A percentile compares a stretch with the other conserved stretches of the same genome.
These are phyloP conservation scores for Drosophila incognita DNA, from an alignment of 2,888 invertebrate species.

Conservation along the genomic window DNA sequence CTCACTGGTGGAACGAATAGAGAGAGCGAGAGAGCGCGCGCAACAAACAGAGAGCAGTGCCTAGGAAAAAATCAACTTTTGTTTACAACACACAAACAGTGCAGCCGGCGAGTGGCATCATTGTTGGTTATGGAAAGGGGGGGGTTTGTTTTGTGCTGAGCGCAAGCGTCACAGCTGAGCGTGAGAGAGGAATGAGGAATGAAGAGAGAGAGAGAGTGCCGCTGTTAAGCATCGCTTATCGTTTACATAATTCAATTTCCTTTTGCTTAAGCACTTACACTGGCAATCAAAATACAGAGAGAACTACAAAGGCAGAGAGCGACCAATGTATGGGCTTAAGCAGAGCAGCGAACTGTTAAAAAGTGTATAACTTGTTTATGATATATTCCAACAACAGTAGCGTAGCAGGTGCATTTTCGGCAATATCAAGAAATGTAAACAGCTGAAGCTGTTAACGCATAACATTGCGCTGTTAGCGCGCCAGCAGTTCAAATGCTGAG, in stretches of 20 bases:
- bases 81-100: slow-evolving; percentile 58
- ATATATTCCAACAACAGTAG: slow-evolving; percentile 31
- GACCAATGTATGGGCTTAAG: slow-evolving; percentile 20
- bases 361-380: slow-evolving; percentile 14
- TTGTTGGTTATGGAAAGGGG: slow-evolving; percentile 1
- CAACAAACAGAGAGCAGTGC: slow-evolving; percentile 49
- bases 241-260: slow-evolving; percentile 74
- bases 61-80: slow-evolving; percentile 61
- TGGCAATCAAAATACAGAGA: slow-evolving; percentile 46
- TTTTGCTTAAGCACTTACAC: slow-evolving; percentile 68
- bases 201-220: slow-evolving; percentile 8
- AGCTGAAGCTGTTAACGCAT: slow-evolving; percentile 22
- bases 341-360: slow-evolving; percentile 38
- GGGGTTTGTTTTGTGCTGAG: slow-evolving; percentile 23
- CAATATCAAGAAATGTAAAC: slow-evolving; percentile 47
- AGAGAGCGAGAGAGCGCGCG: slow-evolving; percentile 37
- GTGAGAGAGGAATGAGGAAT: slow-evolving; percentile 27
- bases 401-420: slow-evolving; percentile 57
- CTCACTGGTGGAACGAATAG: slow-evolving; percentile 55
- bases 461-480: slow-evolving; percentile 45
- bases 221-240: slow-evolving; percentile 68
- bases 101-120: slow-evolving; percentile 50
- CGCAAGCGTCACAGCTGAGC: slow-evolving; percentile 65
- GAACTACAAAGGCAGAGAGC: slow-evolving; percentile 39
- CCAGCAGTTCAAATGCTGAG: slow-evolving; percentile 62